A percentile compares a stretch with the other conserved stretches of the same genome.
Conservation (phyloP, 2,888 invertebrate genomes). For the Peribatodes rhomboidaria region DNA sequence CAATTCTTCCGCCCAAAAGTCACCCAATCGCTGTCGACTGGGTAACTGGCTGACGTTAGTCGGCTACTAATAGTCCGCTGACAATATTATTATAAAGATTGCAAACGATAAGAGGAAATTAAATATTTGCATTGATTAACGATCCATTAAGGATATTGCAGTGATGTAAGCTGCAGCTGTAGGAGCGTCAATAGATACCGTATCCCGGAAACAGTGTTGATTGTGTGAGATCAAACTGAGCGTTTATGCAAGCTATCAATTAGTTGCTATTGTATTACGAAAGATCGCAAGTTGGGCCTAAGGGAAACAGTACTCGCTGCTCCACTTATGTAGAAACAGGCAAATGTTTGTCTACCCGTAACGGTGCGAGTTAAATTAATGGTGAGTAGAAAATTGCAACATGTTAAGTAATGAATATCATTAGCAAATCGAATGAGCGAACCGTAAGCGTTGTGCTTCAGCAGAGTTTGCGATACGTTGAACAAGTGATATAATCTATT, state of each 20-base stretch:
- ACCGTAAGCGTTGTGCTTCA: constrained; percentile 27
- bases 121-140: constrained; percentile 42
- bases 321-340: constrained; percentile 64
- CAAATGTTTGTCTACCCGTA: constrained; percentile 54
- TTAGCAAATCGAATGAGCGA: constrained; percentile 21
- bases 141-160: constrained; percentile 43
- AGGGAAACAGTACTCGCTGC: constrained; percentile 67
- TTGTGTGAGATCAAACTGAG: constrained; percentile 67
- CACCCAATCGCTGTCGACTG: too few relatives aligned
- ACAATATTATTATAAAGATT: not conserved
- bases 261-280: constrained; percentile 80
- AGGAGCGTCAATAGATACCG: constrained; percentile 51
- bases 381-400: constrained; percentile 49
- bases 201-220: constrained; percentile 74
- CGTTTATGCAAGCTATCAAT: constrained; percentile 82
- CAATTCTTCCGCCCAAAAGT: too few relatives aligned
- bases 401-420: constrained; percentile 43
- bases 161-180: constrained; percentile 48
- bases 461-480: constrained; percentile 31
- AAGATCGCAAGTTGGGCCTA: constrained; percentile 59
- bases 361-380: constrained; percentile 58
- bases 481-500: constrained; percentile 29
- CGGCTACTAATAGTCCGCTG: not conserved
- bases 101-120: constrained; percentile 36
- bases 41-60: too few relatives aligned